Conservation (phyloP, 1,140 invertebrate genomes). For the Anoplolepis gracilipes region DNA sequence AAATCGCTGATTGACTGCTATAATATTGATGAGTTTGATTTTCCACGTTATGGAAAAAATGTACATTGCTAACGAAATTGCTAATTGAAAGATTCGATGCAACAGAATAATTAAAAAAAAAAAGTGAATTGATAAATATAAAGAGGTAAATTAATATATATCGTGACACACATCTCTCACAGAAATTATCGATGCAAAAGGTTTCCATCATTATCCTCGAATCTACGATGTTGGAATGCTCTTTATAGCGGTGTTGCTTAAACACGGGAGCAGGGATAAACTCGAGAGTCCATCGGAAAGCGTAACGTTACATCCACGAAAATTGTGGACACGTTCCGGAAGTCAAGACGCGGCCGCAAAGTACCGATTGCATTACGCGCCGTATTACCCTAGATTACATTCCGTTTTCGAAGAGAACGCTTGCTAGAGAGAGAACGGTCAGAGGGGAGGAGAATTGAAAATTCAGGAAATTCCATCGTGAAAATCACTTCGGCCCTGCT, state of each 20-base stretch:
- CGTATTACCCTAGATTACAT: slow-evolving; percentile 57
- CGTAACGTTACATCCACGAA: slow-evolving; percentile 44
- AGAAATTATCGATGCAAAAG: background rate
- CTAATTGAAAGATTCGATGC: slow-evolving; percentile 11
- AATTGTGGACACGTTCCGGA: slow-evolving; percentile 61
- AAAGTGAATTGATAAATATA: background rate
- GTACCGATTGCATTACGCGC: slow-evolving; percentile 52
- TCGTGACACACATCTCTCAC: background rate
- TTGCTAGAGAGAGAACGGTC: background rate
- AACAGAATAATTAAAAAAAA: background rate
- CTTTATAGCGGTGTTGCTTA: slow-evolving; percentile 18
- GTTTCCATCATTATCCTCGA: slow-evolving; percentile 5
- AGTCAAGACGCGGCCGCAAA: slow-evolving; percentile 58
- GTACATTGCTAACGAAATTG: background rate
- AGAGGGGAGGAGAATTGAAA: slow-evolving; percentile 5
- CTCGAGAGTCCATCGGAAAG: slow-evolving; percentile 15
- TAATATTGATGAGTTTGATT: slow-evolving; percentile 17
- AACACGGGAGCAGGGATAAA: slow-evolving; percentile 23
- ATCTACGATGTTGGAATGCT: slow-evolving; percentile 43
- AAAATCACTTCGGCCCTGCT: slow-evolving; percentile 47
- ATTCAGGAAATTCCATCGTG: slow-evolving; percentile 61
- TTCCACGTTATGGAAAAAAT: background rate
- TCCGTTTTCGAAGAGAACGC: slow-evolving; percentile 45
- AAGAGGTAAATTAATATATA: background rate
- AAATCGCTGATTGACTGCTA: slow-evolving; percentile 3